Percentiles rank a stretch among this genome's conserved stretches.
phyloP scores from a whole-genome alignment of 2,797 vertebrate species.

The Halcyon chelicuti region DNA sequence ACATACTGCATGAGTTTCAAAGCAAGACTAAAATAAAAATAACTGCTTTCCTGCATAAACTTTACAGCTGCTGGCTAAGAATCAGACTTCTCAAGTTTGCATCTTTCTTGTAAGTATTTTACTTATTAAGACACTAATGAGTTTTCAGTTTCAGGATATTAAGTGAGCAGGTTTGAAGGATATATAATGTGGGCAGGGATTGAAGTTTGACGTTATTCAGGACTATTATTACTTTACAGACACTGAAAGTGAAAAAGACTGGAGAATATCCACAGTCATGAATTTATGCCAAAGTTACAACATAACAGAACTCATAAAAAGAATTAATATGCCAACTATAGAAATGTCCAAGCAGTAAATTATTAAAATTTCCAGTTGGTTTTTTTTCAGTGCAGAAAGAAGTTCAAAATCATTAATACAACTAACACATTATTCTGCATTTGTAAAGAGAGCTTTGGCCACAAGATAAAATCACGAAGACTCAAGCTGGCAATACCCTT shows the following conservation, averaged over 20 bases:
- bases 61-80: not conserved
- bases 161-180: not conserved
- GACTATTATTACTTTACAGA: not conserved
- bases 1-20: not conserved
- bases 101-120: not conserved
- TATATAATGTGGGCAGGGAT: fast-evolving
- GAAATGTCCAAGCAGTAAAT: not conserved
- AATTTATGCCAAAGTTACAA: not conserved
- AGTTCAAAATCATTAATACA: not conserved
- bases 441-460: not conserved
- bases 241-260: not conserved
- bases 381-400: not conserved
- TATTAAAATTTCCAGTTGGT: not conserved
- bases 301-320: not conserved
- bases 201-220: not conserved
- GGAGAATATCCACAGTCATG: not conserved
- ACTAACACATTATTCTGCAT: not conserved
- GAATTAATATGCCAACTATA: slow-evolving; percentile 1
- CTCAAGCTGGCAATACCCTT: not conserved
- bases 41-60: not conserved
- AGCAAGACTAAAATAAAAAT: not conserved
- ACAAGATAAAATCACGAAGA: not conserved
- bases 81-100: not conserved
- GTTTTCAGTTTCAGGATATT: not conserved
- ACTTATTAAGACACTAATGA: not conserved